Conservation (phyloP, 2,797 vertebrate genomes). For the Rhynchotus rufescens region DNA sequence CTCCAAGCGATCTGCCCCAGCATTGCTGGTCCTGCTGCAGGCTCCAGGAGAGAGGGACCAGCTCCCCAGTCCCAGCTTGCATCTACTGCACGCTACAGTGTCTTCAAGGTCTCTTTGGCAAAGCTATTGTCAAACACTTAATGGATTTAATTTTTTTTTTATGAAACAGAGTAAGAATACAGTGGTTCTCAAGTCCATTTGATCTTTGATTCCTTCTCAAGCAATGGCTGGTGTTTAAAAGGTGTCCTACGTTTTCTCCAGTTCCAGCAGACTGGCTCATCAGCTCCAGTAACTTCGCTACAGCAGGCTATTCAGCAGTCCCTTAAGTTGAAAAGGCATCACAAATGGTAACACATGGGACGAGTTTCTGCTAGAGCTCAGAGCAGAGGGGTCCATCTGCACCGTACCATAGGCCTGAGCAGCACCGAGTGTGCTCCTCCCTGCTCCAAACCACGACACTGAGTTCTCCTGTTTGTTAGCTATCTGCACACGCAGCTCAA, state of each 20-base stretch:
- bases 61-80: rapidly evolving
- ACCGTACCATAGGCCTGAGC: not conserved
- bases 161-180: not conserved
- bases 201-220: not conserved
- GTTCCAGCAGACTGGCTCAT: not conserved
- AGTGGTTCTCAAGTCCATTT: not conserved
- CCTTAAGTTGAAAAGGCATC: not conserved
- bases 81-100: not conserved
- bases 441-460: too few species aligned
- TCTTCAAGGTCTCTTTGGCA: not conserved
- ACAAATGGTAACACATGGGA: not conserved
- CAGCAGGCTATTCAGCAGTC: not conserved
- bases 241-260: not conserved
- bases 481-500: not conserved
- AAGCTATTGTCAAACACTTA: not conserved
- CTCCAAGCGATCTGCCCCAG: rapidly evolving
- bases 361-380: not conserved
- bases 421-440: rapidly evolving
- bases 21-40: rapidly evolving
- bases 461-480: too few species aligned
- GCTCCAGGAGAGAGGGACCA: not conserved
- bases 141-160: not conserved
- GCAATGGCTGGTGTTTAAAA: not conserved
- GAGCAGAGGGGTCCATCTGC: not conserved
- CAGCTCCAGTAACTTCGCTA: not conserved